These are phyloP conservation scores for Volucella bombylans DNA, from an alignment of 2,888 invertebrate genomes.

Conservation along the genomic window DNA sequence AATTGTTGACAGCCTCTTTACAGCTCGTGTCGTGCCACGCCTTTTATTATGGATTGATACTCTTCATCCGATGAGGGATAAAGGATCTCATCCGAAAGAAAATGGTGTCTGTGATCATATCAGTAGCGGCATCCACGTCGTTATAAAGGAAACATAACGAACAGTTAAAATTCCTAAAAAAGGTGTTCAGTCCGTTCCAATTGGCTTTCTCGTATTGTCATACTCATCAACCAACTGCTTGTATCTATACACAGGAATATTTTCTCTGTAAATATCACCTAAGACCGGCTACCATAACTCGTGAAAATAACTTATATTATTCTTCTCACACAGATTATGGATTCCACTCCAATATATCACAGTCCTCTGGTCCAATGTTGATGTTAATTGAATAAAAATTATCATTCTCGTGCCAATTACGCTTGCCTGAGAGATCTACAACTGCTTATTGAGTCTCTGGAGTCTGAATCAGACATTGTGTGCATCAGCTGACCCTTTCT, in stretches of 20 bases:
- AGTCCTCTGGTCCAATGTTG: constrained; percentile 99
- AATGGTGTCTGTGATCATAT: too few relatives aligned
- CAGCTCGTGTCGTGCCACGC: too few relatives aligned
- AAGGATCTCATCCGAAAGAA: too few relatives aligned
- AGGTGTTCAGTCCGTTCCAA: too few relatives aligned
- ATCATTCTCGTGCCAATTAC: constrained; percentile 99
- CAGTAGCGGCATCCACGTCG: too few relatives aligned
- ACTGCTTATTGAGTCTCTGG: constrained; percentile 88
- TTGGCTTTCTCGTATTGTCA: too few relatives aligned
- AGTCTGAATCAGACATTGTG: constrained; percentile 91
- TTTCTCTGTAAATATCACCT: constrained; percentile 95
- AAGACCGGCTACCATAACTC: constrained; percentile 99
- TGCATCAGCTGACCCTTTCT: constrained; percentile 86
- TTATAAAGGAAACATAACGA: too few relatives aligned
- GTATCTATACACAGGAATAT: constrained; percentile 97
- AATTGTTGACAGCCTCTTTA: too few relatives aligned
- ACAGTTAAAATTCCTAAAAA: too few relatives aligned
- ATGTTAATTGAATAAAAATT: constrained; percentile 99
- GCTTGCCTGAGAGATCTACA: constrained; percentile 98
- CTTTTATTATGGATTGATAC: too few relatives aligned
- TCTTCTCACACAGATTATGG: constrained; percentile 95
- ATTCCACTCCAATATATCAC: constrained; percentile 99
- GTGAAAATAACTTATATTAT: constrained; percentile 96
- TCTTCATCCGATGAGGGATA: too few relatives aligned
- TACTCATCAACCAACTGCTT: too few relatives aligned